Conservation (phyloP, 2,888 invertebrate species). For the Candidula unifasciata region DNA sequence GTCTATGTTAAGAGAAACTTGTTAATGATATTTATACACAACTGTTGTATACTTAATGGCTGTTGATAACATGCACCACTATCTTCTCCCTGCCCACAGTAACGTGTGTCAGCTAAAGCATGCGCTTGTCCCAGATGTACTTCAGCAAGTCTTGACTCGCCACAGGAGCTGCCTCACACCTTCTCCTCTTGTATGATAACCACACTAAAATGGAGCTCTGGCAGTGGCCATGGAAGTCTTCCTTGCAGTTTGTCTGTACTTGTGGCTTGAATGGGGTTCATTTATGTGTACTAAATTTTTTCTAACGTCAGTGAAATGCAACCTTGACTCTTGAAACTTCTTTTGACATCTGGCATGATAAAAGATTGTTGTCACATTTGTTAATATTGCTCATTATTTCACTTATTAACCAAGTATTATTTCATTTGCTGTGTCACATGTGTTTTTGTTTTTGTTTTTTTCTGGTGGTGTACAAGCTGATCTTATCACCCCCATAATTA, state of each 20-base stretch:
- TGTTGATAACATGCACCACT: too few species aligned
- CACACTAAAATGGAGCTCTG: background rate
- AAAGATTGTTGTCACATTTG: too few species aligned
- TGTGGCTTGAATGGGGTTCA: background rate
- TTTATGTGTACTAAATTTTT: background rate
- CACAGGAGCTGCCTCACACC: background rate
- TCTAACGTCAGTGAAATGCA: too few species aligned
- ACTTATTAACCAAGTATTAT: slow-evolving; percentile 20
- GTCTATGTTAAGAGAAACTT: too few species aligned
- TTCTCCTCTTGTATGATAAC: background rate
- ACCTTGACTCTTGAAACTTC: background rate
- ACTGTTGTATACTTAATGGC: too few species aligned
- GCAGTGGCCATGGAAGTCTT: background rate
- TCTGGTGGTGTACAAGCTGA: too few species aligned
- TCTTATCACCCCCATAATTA: too few species aligned
- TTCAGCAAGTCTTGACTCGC: background rate
- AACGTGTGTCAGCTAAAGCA: slow-evolving; percentile 16
- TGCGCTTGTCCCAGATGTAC: background rate
- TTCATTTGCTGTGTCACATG: slow-evolving; percentile 8
- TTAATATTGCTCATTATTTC: background rate
- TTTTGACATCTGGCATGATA: background rate
- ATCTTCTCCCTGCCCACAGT: slow-evolving; percentile 3
- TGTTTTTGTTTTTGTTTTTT: too few species aligned
- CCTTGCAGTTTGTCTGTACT: background rate
- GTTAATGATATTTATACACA: too few species aligned